These are phyloP conservation scores for Zaprionus vittiger DNA, from an alignment of 1,140 invertebrate genomes.

Conservation along the genomic window DNA sequence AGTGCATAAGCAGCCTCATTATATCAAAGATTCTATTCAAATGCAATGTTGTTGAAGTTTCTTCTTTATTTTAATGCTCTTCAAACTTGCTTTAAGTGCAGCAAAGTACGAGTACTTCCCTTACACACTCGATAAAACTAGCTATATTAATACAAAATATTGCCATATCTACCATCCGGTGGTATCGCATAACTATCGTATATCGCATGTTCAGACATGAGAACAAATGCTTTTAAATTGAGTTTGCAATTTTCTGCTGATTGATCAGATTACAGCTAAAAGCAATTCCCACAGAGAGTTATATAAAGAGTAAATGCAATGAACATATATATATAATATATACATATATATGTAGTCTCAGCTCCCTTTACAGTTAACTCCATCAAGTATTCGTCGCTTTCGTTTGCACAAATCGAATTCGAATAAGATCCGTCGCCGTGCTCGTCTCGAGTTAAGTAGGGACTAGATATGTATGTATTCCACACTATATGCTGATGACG, in stretches of 20 bases:
- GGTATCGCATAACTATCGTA: neutral
- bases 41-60: neutral
- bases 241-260: constrained; percentile 1
- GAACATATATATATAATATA: too few species aligned
- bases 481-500: constrained; percentile 36
- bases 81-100: neutral
- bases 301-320: neutral
- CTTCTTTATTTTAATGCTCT: neutral
- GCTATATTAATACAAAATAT: neutral
- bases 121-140: neutral
- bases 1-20: too few species aligned
- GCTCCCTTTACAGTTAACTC: neutral
- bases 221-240: neutral
- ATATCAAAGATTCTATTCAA: neutral
- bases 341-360: neutral
- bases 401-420: constrained; percentile 16
- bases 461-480: constrained; percentile 15
- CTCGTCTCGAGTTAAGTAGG: constrained; percentile 1
- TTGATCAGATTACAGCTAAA: neutral
- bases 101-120: neutral
- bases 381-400: neutral
- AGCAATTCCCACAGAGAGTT: neutral
- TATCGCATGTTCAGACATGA: neutral
- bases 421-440: neutral
- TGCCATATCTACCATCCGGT: neutral